Evolutionary conservation across 1,140 invertebrate genomes (phyloP).

Genomic region (Acromyrmex echinatior): DNA sequence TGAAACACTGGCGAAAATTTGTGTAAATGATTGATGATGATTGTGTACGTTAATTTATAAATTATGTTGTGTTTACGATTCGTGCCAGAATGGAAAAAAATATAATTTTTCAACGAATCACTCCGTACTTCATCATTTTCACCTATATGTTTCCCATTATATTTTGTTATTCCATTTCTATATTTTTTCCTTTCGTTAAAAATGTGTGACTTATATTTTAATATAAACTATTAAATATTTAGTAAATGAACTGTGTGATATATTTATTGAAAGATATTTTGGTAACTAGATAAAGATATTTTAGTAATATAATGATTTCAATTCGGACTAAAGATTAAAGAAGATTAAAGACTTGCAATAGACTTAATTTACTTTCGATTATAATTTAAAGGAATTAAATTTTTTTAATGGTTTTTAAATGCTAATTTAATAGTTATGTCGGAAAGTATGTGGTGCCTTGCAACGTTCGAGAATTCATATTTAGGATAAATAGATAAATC

Average conservation of each 20-base stretch:
- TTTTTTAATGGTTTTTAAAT: background rate
- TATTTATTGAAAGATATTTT: conserved; percentile 37
- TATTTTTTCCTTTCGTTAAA: conserved; percentile 38
- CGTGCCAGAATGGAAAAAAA: conserved; percentile 86
- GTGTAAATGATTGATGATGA: conserved; percentile 86
- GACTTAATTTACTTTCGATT: background rate
- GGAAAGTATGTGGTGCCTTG: conserved; percentile 59
- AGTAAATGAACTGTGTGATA: background rate
- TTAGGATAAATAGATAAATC: conserved; percentile 36
- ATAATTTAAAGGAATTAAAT: background rate
- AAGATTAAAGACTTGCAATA: conserved; percentile 1
- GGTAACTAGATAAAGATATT: background rate
- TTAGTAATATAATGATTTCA: conserved; percentile 14
- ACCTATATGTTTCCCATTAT: conserved; percentile 42
- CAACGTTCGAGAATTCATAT: conserved; percentile 45
- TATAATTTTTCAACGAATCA: conserved; percentile 86
- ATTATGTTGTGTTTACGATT: conserved; percentile 86
- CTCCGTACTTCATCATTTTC: conserved; percentile 72
- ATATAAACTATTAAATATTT: conserved; percentile 22
- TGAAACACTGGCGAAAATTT: conserved; percentile 68
- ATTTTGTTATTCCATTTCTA: conserved; percentile 40
- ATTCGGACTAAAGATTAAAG: background rate
- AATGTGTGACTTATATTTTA: conserved; percentile 32
- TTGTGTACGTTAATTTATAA: conserved; percentile 87
- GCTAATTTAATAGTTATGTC: conserved; percentile 28